Evolutionary conservation across 2,113 vertebrate genomes (phyloP).

Genomic region (Sapajus apella): DNA sequence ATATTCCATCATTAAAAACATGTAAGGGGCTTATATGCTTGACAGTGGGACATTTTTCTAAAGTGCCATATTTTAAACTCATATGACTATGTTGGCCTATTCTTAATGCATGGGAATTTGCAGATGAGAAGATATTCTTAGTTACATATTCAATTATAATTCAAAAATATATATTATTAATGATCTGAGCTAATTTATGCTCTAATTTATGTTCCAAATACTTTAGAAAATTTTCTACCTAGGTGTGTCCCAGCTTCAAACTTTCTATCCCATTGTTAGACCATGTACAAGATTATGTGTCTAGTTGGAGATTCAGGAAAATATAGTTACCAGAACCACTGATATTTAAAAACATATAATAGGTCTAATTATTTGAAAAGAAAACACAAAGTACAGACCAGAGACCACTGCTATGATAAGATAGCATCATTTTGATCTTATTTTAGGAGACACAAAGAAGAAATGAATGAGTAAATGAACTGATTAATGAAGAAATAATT

Average conservation of each 20-base stretch:
- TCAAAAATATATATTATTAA: not conserved
- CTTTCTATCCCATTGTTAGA: not conserved
- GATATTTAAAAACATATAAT: not conserved
- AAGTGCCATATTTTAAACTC: constrained; percentile 24
- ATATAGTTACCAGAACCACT: not conserved
- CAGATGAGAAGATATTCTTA: constrained; percentile 1
- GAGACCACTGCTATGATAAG: constrained; percentile 4
- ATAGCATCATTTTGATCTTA: not conserved
- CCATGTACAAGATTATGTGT: not conserved
- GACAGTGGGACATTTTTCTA: constrained; percentile 23
- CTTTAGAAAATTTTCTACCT: constrained; percentile 9
- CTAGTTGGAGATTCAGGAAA: not conserved
- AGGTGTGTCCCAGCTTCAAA: not conserved
- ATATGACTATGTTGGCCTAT: not conserved
- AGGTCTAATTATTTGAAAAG: not conserved
- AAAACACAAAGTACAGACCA: not conserved
- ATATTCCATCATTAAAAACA: not conserved
- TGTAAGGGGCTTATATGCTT: not conserved
- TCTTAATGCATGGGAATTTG: not conserved
- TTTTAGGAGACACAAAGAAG: not conserved
- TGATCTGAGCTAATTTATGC: not conserved
- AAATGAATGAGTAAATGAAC: not conserved
- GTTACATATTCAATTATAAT: not conserved
- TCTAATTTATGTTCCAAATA: not conserved
- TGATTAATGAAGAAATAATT: constrained; percentile 20